Evolutionary conservation across 1,140 invertebrate species (phyloP).

Genomic region (Halotydeus destructor): DNA sequence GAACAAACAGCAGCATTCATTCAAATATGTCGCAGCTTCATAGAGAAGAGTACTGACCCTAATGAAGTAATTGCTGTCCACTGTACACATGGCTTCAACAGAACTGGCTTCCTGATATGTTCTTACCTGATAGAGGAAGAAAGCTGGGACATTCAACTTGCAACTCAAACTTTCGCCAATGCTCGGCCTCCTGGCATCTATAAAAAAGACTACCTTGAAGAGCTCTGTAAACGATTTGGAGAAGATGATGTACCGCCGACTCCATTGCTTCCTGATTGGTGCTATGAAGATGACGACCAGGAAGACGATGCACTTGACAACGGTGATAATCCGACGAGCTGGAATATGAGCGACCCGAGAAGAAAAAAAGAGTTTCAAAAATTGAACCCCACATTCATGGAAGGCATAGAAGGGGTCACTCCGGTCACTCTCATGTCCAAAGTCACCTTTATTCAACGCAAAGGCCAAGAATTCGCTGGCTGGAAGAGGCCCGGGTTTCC

Average conservation of each 20-base stretch:
- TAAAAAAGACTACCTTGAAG: slow-evolving; percentile 39
- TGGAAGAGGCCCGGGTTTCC: slow-evolving; percentile 69
- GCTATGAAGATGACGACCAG: slow-evolving; percentile 24
- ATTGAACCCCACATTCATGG: slow-evolving; percentile 41
- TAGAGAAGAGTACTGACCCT: slow-evolving; percentile 13
- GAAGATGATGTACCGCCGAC: slow-evolving; percentile 47
- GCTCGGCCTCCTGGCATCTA: slow-evolving; percentile 41
- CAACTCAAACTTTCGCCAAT: slow-evolving; percentile 47
- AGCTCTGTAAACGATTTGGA: slow-evolving; percentile 44
- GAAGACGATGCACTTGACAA: neutral
- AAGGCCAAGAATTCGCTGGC: slow-evolving; percentile 54
- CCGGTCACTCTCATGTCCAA: slow-evolving; percentile 37
- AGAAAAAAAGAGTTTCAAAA: neutral
- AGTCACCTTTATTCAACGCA: slow-evolving; percentile 43
- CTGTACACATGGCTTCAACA: slow-evolving; percentile 97
- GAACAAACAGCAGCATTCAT: slow-evolving; percentile 24
- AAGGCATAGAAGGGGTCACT: slow-evolving; percentile 48
- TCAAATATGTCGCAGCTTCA: slow-evolving; percentile 19
- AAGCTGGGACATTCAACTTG: slow-evolving; percentile 45
- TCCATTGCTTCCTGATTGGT: slow-evolving; percentile 61
- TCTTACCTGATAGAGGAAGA: slow-evolving; percentile 66
- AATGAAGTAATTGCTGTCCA: slow-evolving; percentile 41
- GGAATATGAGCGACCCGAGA: neutral
- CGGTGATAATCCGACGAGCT: neutral
- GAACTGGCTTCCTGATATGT: slow-evolving; percentile 79